Evolutionary conservation across 2,888 invertebrate species (phyloP), one percentile per base, ranked within the genome.

Genomic region (Ischnus inquisitorius): DNA sequence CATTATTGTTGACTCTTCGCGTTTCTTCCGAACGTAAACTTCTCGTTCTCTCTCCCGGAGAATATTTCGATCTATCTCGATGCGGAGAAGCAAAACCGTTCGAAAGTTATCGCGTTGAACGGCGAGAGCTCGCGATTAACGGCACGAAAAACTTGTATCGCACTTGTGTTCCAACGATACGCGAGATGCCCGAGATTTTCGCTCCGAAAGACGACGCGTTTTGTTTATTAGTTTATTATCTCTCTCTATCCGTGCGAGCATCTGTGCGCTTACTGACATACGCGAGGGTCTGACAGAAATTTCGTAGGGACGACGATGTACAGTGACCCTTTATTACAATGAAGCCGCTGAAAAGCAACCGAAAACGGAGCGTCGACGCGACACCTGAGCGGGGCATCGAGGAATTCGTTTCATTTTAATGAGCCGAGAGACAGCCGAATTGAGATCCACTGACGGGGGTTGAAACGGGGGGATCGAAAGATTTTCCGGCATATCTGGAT

Each of bases 1-100:
- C 97, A 97, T 97, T 67, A 19, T 28, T 65, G 75, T 28, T 81
- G 25, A 14, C 19, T 60, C 10, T 51, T 48, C 48, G 12, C 54
- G 60, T 28, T 16, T 28, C 28, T 16, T 34, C 14, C n/a, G 25
- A n/a, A n/a, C n/a, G n/a, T 1, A 43, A 67, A 67, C n/a, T 19
- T 19, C 2, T n/a, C 43, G 19, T 46, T 34, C 41, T 16, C 41
- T 8, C 34, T 6, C 34, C 34, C n/a, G 43, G 19, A 19, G 43
- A 25, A 62, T 8, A 41, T 67, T 43, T 43, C 25, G 25, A 28
- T 46, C n/a, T 16, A 39, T 12, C 16, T 46, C 48, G 19, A 16
- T 34, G 8, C 34, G 34, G 6, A 34, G 34, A 34, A 34, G 8
- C 34, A 34, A 34, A 34, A 34, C 34, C 8, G 34, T 34, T 34